A percentile compares a stretch with the other conserved stretches of the same genome.
Conservation (phyloP, 1,140 invertebrate genomes). For the Drosophila albomicans region DNA sequence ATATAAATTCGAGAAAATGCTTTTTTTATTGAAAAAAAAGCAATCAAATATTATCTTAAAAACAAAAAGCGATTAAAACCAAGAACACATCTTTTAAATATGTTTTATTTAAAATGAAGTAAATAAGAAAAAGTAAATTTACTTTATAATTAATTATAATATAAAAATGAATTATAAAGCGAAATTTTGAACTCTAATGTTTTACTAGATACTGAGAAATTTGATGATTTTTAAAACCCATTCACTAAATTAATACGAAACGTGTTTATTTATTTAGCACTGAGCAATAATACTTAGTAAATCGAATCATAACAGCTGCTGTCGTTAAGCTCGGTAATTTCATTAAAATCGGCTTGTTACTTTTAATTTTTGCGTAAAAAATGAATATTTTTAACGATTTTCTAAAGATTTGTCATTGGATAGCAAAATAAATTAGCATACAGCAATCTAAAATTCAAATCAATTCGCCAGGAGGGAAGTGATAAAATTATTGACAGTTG, state of each 20-base stretch:
- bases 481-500: conserved; percentile 65
- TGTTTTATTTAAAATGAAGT: too few species aligned
- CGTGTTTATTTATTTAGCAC: not conserved
- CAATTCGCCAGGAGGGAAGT: conserved; percentile 41
- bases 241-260: not conserved
- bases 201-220: too few species aligned
- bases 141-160: too few species aligned
- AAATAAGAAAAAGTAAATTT: too few species aligned
- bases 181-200: too few species aligned
- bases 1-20: too few species aligned
- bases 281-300: not conserved
- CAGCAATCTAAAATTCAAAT: conserved; percentile 24
- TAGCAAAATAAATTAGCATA: conserved; percentile 12
- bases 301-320: not conserved
- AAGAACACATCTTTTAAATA: too few species aligned
- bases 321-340: not conserved
- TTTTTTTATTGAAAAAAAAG: too few species aligned
- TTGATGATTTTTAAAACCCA: not conserved
- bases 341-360: not conserved
- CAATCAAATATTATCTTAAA: too few species aligned
- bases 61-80: too few species aligned
- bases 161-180: too few species aligned
- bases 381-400: conserved; percentile 5
- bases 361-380: not conserved
- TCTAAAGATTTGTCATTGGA: conserved; percentile 27